Base-by-base conservation (phyloP, 2,797 vertebrate genomes). In the Orientallactaga sibirica region DNA sequence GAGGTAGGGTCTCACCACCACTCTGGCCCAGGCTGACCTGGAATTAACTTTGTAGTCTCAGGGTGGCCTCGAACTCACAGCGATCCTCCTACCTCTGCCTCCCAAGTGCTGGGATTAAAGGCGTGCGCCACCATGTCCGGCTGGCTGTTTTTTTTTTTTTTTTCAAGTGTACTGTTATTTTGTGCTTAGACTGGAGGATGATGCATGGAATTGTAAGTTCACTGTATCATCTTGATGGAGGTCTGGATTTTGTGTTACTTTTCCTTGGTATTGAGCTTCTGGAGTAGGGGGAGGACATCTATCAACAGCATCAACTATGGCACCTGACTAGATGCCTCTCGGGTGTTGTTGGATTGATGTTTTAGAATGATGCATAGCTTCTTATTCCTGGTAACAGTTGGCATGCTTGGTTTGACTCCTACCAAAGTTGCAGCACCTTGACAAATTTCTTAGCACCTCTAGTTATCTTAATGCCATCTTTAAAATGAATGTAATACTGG, bases 401-500 rank as follows among this genome's bases (percentile, higher is more conserved):
- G 37, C 58, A 85, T 88, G 68, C 73, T 83, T 93, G 66, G 25
- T 75, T 91, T 62, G 48, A 71, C 67, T 91, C 64, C 66, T 29
- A 68, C 33, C 52, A 67, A 52, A 73, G 64, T 91, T 91, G 48
- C 62, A 77, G 48, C 85, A 84, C 58, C 37, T 88, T 76, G 62
- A 41, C 27, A 88, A 81, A 25, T 88, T 80, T 19, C n/a, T 77
- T 93, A 58, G 58, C 27, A 61, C n/a, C 19, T 58, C 7, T 85
- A 52, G 77, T 93, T 93, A 75, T 92, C 62, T 75, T 84, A 80
- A 33, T 41, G 18, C 22, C 25, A 33, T 79, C 62, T 90, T 87
- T 84, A 79, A 79, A 74, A 83, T 83, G 87, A 90, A 83, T 41
- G 15, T 90, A n/a, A 83, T 68, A 62, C n/a, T 83, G 41, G 55